A percentile compares a stretch with the other conserved stretches of the same genome.
These are phyloP conservation scores for Formicarius rufipectus DNA, from an alignment of 2,113 vertebrate genomes.

Conservation along the genomic window DNA sequence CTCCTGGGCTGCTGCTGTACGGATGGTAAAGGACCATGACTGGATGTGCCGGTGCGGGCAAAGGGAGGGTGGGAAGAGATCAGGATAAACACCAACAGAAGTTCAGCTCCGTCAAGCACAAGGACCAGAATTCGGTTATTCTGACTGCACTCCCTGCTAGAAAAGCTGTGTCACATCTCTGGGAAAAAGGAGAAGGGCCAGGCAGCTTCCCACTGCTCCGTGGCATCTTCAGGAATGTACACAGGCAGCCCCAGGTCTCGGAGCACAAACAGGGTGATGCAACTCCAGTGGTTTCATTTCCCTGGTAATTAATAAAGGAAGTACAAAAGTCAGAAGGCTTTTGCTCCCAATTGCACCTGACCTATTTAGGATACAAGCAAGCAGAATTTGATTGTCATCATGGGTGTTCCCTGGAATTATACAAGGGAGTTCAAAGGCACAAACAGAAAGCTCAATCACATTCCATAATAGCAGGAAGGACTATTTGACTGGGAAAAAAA, in stretches of 20 bases:
- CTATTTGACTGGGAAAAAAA: neutral
- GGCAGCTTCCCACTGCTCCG: neutral
- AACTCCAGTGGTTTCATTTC: slow-evolving; percentile 10
- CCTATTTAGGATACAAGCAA: slow-evolving; percentile 42
- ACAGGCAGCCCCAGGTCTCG: neutral
- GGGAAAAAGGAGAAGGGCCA: neutral
- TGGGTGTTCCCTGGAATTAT: slow-evolving; percentile 4
- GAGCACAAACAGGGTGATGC: slow-evolving; percentile 1
- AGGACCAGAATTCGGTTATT: neutral
- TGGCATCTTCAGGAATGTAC: neutral
- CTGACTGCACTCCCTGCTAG: neutral
- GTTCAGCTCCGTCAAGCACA: neutral
- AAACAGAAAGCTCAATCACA: neutral
- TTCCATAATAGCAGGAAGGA: neutral
- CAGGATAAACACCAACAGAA: neutral
- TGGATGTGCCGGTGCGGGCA: neutral
- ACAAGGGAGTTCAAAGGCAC: neutral
- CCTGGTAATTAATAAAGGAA: slow-evolving; percentile 33
- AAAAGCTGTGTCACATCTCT: neutral
- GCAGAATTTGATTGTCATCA: slow-evolving; percentile 16
- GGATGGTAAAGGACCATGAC: accelerated
- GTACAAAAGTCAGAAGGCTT: neutral
- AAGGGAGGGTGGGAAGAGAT: neutral
- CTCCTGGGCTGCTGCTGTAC: neutral
- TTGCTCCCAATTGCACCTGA: slow-evolving; percentile 16